phyloP scores from a whole-genome alignment of 2,797 vertebrate species.

The Rhinogobio ventralis region DNA sequence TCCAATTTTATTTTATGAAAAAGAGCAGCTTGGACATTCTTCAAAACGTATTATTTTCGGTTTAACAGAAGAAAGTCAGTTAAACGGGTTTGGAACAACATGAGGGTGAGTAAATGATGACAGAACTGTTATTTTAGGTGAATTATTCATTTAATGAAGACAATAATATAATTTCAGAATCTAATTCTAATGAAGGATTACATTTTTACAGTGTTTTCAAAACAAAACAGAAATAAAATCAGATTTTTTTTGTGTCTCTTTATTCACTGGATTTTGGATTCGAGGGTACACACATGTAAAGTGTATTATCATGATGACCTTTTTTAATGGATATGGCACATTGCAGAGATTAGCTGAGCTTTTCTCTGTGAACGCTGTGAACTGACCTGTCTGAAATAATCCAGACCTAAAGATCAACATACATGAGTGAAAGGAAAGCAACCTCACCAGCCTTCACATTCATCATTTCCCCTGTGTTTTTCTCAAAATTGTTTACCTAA shows the following conservation, averaged over 20 bases:
- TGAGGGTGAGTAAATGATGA: constrained; percentile 8
- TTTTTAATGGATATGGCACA: constrained; percentile 53
- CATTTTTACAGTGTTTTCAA: not conserved
- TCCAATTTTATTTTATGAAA: not conserved
- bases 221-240: not conserved
- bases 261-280: not conserved
- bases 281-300: not conserved
- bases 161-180: constrained; percentile 11
- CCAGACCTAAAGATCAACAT: constrained; percentile 35
- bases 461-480: not conserved
- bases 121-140: not conserved
- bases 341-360: constrained; percentile 54
- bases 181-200: constrained; percentile 9
- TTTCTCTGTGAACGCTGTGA: constrained; percentile 23
- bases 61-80: not conserved
- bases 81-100: not conserved
- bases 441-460: not conserved
- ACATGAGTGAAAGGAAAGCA: not conserved
- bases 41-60: not conserved
- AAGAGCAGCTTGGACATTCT: not conserved
- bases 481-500: not conserved
- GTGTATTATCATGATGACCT: constrained; percentile 41
- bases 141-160: not conserved
- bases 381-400: constrained; percentile 53
- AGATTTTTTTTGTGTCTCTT: not conserved